Conservation (phyloP, 1,140 invertebrate genomes). For the Orchestia grillus region DNA sequence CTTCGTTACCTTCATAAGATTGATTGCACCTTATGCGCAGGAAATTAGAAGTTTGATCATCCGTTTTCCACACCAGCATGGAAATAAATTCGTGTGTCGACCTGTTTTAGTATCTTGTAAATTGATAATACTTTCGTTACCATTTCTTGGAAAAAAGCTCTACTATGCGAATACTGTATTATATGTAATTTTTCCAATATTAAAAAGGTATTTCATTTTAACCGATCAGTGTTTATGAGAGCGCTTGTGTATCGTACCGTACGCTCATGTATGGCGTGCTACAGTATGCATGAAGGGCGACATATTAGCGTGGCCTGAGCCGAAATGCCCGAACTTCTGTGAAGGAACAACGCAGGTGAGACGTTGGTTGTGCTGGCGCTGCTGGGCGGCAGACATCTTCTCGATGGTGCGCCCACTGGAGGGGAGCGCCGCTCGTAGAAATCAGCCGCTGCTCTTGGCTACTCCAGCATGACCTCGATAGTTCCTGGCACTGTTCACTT, state of each 20-base stretch:
- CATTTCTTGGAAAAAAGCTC: neutral
- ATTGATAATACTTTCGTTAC: neutral
- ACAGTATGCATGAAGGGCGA: too few species aligned
- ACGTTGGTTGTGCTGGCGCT: too few species aligned
- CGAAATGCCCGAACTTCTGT: too few species aligned
- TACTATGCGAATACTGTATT: neutral
- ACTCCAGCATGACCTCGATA: neutral
- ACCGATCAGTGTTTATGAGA: neutral
- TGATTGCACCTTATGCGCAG: neutral
- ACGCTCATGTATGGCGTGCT: too few species aligned
- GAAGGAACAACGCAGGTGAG: too few species aligned
- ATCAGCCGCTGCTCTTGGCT: neutral
- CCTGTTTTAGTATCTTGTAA: neutral
- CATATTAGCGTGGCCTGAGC: too few species aligned
- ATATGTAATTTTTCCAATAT: neutral
- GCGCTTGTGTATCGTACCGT: neutral
- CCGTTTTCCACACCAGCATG: neutral
- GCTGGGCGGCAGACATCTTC: too few species aligned
- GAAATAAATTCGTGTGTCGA: neutral
- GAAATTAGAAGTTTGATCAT: neutral
- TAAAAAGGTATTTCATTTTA: neutral
- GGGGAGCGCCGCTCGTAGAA: neutral
- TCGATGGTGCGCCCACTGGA: neutral
- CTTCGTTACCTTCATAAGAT: neutral
- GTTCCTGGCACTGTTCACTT: neutral